These are phyloP conservation scores for Nymphalis io DNA, from an alignment of 1,140 invertebrate genomes.

Conservation along the genomic window DNA sequence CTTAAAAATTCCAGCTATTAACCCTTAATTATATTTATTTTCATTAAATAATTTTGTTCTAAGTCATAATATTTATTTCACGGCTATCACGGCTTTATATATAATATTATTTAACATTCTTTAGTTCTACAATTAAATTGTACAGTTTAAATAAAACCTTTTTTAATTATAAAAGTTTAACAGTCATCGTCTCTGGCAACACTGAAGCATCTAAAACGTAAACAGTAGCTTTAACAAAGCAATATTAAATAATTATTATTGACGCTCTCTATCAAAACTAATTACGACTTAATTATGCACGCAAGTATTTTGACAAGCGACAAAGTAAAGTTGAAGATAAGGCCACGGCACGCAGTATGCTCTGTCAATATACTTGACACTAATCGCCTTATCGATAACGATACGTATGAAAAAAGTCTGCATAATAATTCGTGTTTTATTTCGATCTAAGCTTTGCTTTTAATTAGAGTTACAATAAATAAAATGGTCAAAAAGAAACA, in stretches of 20 bases:
- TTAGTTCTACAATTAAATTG: too few relatives aligned
- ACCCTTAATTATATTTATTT: neutral
- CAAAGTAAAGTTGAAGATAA: neutral
- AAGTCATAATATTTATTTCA: too few relatives aligned
- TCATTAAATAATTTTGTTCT: neutral
- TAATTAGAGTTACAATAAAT: neutral
- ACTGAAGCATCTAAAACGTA: too few relatives aligned
- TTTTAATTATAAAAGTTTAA: too few relatives aligned
- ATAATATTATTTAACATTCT: too few relatives aligned
- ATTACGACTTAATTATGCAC: neutral
- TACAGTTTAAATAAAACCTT: too few relatives aligned
- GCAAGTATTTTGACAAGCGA: conserved; percentile 1
- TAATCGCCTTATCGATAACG: conserved; percentile 12
- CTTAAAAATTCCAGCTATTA: conserved; percentile 7
- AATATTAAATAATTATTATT: neutral
- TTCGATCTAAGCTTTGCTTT: neutral
- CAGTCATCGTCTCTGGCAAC: too few relatives aligned
- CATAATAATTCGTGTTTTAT: neutral
- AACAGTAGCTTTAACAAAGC: too few relatives aligned
- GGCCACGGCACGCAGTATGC: neutral
- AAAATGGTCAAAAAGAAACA: neutral
- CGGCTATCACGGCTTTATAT: too few relatives aligned
- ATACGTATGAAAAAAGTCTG: neutral
- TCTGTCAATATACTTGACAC: conserved; percentile 13
- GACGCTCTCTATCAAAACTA: neutral